Conservation (phyloP, 2,797 vertebrate species). For the Nasua narica region DNA sequence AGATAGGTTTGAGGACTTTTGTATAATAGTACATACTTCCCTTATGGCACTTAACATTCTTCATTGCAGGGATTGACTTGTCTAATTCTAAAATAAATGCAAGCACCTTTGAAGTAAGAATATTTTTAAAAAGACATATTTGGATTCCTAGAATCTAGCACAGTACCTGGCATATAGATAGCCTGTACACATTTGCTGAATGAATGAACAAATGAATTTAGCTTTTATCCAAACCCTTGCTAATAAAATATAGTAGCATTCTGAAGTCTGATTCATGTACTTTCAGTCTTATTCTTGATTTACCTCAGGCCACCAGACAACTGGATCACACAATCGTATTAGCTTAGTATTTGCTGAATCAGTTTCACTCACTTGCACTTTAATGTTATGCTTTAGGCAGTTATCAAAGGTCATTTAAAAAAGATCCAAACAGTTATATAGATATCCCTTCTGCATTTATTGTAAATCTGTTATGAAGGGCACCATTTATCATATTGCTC, state of each 20-base stretch:
- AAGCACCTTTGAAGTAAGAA: not conserved
- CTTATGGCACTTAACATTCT: not conserved
- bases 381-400: constrained; percentile 50
- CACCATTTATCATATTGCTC: constrained; percentile 48
- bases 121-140: not conserved
- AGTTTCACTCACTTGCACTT: constrained; percentile 59
- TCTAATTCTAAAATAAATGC: not conserved
- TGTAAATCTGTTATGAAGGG: constrained; percentile 55
- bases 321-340: constrained; percentile 31
- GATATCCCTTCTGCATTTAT: constrained; percentile 26
- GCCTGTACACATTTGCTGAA: not conserved
- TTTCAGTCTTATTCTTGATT: constrained; percentile 47
- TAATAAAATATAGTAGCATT: constrained; percentile 33
- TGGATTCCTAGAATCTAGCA: not conserved
- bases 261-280: not conserved
- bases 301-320: not conserved
- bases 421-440: constrained; percentile 34
- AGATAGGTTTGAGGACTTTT: not conserved
- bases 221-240: not conserved
- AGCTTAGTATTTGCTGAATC: constrained; percentile 54
- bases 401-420: constrained; percentile 63
- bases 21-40: not conserved
- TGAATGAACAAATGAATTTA: constrained; percentile 12
- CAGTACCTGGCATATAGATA: not conserved
- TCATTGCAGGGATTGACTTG: not conserved